phyloP scores from a whole-genome alignment of 1,140 invertebrate species.

The Sipha flava region DNA sequence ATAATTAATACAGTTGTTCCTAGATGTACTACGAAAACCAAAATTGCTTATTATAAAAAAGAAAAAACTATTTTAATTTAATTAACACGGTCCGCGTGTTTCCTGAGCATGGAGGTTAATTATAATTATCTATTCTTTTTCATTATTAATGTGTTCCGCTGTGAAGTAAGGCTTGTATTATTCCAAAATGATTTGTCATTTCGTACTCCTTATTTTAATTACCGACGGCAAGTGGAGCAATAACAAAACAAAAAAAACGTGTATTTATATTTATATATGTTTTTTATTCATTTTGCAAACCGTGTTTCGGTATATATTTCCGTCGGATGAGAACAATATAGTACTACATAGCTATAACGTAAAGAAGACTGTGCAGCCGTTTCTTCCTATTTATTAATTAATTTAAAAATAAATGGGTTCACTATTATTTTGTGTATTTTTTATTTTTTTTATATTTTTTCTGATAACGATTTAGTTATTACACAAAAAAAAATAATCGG shows the following conservation, averaged over 20 bases:
- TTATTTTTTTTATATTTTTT: too few species aligned
- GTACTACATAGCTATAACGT: background rate
- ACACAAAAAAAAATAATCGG: too few species aligned
- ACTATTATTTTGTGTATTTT: too few species aligned
- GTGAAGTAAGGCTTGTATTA: background rate
- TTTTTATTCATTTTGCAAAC: background rate
- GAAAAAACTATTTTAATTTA: constrained; percentile 12
- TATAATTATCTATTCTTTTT: constrained; percentile 6
- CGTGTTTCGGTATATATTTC: background rate
- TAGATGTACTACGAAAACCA: background rate
- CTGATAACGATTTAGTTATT: too few species aligned
- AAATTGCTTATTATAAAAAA: background rate
- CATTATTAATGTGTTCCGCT: background rate
- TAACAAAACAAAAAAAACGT: background rate
- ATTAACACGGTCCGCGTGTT: constrained; percentile 10
- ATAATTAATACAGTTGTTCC: constrained; percentile 2
- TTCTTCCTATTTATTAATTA: too few species aligned
- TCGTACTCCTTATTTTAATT: background rate
- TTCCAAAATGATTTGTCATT: constrained; percentile 12
- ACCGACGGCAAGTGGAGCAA: background rate
- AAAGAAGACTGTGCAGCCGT: too few species aligned
- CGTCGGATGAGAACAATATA: background rate
- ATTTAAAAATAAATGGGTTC: too few species aligned
- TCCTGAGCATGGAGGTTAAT: constrained; percentile 1
- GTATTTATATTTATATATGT: too few species aligned